Evolutionary conservation across 2,888 invertebrate species (phyloP).

Genomic region (Drosophila kuntzei): DNA sequence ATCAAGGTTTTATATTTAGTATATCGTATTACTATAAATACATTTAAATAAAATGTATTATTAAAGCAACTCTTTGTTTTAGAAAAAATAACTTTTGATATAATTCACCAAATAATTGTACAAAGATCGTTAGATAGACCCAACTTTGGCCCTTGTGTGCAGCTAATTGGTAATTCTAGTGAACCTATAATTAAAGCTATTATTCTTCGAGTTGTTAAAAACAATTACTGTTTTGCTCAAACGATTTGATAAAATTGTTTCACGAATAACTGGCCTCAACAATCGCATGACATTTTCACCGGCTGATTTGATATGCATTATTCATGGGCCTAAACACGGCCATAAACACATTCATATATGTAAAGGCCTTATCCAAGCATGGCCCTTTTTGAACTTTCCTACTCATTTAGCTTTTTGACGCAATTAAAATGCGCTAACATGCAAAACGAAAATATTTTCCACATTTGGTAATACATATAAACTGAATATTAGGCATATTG

Average conservation of each 20-base stretch:
- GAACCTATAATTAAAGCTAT: conserved; percentile 22
- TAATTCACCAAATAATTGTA: not conserved
- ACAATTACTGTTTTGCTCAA: conserved; percentile 29
- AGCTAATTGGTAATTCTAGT: conserved; percentile 8
- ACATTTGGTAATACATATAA: conserved; percentile 30
- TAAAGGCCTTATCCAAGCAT: conserved; percentile 11
- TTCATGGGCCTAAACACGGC: conserved; percentile 56
- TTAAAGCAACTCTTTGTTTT: too few relatives aligned
- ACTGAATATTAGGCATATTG: conserved; percentile 9
- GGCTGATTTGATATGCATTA: conserved; percentile 69
- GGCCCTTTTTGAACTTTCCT: conserved; percentile 38
- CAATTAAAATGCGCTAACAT: conserved; percentile 66
- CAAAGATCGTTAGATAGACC: too few relatives aligned
- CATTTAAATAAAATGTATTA: too few relatives aligned
- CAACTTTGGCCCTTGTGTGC: not conserved
- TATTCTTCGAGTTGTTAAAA: conserved; percentile 16
- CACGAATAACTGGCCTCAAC: conserved; percentile 26
- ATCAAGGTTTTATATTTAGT: too few relatives aligned
- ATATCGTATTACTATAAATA: too few relatives aligned
- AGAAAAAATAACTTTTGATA: too few relatives aligned
- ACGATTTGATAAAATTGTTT: conserved; percentile 41
- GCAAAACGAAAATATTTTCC: conserved; percentile 50
- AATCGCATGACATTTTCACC: conserved; percentile 34
- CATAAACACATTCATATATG: conserved; percentile 67
- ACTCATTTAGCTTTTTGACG: conserved; percentile 73